These are phyloP conservation scores for Drosophila ambigua DNA, from an alignment of 1,140 invertebrate species.

Conservation along the genomic window DNA sequence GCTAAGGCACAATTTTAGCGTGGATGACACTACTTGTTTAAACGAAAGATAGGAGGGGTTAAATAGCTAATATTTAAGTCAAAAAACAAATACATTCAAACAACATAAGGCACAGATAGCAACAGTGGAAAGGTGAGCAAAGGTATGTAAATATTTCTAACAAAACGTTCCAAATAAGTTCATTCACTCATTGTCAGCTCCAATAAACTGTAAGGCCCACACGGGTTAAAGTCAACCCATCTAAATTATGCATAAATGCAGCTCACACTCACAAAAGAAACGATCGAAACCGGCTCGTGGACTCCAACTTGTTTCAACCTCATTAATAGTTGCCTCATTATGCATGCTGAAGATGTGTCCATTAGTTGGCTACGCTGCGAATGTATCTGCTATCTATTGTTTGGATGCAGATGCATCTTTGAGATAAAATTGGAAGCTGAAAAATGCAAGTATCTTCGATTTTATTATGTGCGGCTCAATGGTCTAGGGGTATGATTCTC, in stretches of 20 bases:
- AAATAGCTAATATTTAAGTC: too few species aligned
- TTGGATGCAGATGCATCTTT: conserved; percentile 5
- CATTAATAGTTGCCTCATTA: conserved; percentile 5
- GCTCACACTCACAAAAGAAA: background rate
- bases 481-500: conserved; percentile 96
- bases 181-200: background rate
- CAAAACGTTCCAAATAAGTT: background rate
- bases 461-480: conserved; percentile 87
- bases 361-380: background rate
- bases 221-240: conserved; percentile 5
- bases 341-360: conserved; percentile 15
- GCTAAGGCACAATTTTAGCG: too few species aligned
- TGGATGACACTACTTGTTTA: too few species aligned
- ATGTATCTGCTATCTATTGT: background rate
- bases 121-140: too few species aligned
- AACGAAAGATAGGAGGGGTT: too few species aligned
- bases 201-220: background rate
- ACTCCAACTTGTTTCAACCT: background rate
- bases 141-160: too few species aligned
- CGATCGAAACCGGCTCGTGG: conserved; percentile 2
- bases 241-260: conserved; percentile 38
- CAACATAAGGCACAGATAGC: too few species aligned
- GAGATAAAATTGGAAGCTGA: conserved; percentile 1
- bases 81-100: background rate
- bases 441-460: conserved; percentile 4